These are phyloP conservation scores for Leucophenga maculata DNA, from an alignment of 2,888 invertebrate genomes.

Conservation along the genomic window DNA sequence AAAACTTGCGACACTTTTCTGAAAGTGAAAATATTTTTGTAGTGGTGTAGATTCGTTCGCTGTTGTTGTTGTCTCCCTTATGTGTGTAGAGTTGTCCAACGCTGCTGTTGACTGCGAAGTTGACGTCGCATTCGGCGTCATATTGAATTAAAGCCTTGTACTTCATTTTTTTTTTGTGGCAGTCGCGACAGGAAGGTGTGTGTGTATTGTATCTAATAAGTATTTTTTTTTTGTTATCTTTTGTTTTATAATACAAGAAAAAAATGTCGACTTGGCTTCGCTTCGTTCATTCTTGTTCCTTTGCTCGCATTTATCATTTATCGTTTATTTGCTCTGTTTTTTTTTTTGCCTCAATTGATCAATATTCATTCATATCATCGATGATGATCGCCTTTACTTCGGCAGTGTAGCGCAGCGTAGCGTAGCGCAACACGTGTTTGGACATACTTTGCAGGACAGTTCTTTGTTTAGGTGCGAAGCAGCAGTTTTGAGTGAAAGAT, in stretches of 20 bases:
- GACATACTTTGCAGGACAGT: neutral
- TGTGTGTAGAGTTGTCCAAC: conserved; percentile 16
- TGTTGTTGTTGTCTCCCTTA: conserved; percentile 14
- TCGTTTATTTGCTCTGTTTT: neutral
- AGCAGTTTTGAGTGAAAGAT: neutral
- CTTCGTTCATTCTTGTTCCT: conserved; percentile 35
- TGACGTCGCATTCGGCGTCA: neutral
- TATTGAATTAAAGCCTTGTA: neutral
- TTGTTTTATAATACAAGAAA: neutral
- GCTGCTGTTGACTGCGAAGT: neutral
- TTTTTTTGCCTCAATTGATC: conserved; percentile 8
- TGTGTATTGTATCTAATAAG: neutral
- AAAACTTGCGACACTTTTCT: conserved; percentile 63
- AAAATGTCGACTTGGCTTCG: conserved; percentile 26
- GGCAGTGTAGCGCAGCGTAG: no score
- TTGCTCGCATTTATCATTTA: conserved; percentile 22
- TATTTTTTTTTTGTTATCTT: neutral
- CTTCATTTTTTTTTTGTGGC: neutral
- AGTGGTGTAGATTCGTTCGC: conserved; percentile 27
- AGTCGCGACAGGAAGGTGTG: neutral
- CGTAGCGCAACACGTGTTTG: no score
- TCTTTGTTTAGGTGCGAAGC: conserved; percentile 14
- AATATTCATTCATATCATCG: no score
- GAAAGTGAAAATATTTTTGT: conserved; percentile 40
- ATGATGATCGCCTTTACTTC: no score